Evolutionary conservation across 2,888 invertebrate genomes (phyloP).

Genomic region (Esperia sulphurella): DNA sequence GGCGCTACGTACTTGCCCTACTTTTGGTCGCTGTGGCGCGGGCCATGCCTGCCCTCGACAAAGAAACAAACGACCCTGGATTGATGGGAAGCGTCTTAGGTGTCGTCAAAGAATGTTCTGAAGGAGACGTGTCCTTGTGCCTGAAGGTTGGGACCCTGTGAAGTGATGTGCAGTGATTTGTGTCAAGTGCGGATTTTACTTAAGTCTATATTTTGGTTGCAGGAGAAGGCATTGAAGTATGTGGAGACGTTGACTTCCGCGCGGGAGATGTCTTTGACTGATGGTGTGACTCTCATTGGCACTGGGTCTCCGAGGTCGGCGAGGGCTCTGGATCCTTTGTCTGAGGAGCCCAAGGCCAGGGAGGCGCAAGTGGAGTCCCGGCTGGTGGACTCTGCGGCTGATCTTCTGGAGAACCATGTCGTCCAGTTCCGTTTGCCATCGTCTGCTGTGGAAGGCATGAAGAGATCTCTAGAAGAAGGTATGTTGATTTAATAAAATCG

Average conservation of each 20-base stretch:
- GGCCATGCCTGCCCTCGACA: constrained; percentile 72
- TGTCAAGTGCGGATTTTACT: constrained; percentile 30
- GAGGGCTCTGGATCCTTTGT: constrained; percentile 81
- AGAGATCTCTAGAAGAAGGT: constrained; percentile 91
- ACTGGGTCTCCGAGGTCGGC: constrained; percentile 79
- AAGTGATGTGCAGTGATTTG: constrained; percentile 34
- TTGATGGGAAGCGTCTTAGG: constrained; percentile 74
- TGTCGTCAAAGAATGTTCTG: constrained; percentile 85
- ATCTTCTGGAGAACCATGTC: constrained; percentile 89
- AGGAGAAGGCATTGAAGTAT: constrained; percentile 86
- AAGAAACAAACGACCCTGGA: constrained; percentile 72
- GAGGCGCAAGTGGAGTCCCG: constrained; percentile 87
- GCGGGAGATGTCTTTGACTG: constrained; percentile 79
- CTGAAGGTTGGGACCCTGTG: constrained; percentile 79
- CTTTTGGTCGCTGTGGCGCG: constrained; percentile 69
- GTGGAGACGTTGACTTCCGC: constrained; percentile 78
- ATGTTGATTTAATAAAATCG: too few relatives aligned
- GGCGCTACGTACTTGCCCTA: constrained; percentile 67
- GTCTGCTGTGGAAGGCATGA: constrained; percentile 85
- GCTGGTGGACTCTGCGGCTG: constrained; percentile 85
- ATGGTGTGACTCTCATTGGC: constrained; percentile 78
- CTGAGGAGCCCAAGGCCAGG: constrained; percentile 85
- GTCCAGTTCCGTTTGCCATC: constrained; percentile 89
- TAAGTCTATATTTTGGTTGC: constrained; percentile 63
- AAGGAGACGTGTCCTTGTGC: constrained; percentile 84